phyloP scores from a whole-genome alignment of 2,888 invertebrate genomes.

The Meteorus colon region DNA sequence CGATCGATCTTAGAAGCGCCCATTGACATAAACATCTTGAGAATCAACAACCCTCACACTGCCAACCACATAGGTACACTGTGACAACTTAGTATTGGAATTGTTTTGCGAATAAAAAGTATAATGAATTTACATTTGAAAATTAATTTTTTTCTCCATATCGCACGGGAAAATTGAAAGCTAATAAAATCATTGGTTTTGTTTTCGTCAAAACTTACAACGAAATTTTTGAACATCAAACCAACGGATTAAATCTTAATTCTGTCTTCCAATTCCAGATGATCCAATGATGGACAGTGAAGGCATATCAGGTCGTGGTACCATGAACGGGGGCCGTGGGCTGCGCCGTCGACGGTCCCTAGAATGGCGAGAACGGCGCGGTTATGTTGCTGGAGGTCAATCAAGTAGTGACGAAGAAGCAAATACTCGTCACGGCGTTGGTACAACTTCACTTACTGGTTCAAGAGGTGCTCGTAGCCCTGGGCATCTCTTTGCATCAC shows the following conservation, averaged over 20 bases:
- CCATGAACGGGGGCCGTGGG: slow-evolving; percentile 68
- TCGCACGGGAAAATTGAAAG: no score
- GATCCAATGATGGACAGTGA: slow-evolving; percentile 68
- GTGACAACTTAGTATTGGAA: no score
- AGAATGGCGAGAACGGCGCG: slow-evolving; percentile 77
- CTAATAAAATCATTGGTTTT: no score
- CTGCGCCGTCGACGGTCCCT: slow-evolving; percentile 76
- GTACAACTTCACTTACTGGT: slow-evolving; percentile 54
- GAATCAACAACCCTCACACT: background rate
- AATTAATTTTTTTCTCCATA: no score
- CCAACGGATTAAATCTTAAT: no score
- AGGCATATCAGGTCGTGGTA: slow-evolving; percentile 68
- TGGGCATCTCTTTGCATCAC: slow-evolving; percentile 63
- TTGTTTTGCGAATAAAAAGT: no score
- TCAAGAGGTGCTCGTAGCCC: slow-evolving; percentile 63
- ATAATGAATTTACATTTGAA: no score
- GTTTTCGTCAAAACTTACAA: no score
- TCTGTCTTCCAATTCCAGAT: slow-evolving; percentile 53
- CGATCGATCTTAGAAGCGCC: slow-evolving; percentile 32
- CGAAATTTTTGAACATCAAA: no score
- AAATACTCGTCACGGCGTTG: slow-evolving; percentile 62
- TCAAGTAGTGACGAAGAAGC: slow-evolving; percentile 67
- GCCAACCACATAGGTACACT: no score
- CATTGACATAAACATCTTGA: slow-evolving; percentile 27
- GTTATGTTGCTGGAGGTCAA: slow-evolving; percentile 76